Evolutionary conservation across 2,797 vertebrate genomes (phyloP).

Genomic region (Ataeniobius toweri): DNA sequence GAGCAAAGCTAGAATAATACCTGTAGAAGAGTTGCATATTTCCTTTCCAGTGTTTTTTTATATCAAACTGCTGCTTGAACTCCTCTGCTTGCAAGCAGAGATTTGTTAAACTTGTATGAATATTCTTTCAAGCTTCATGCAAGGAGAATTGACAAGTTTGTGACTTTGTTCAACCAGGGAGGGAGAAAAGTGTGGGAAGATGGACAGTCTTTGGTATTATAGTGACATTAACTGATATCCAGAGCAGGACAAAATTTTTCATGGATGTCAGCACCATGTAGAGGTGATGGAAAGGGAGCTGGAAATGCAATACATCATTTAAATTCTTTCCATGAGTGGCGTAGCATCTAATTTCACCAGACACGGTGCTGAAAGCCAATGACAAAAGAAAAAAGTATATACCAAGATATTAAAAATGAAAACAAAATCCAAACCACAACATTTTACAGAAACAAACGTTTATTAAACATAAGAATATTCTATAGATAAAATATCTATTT

Average conservation of each 20-base stretch:
- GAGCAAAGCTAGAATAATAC: slow-evolving; percentile 13
- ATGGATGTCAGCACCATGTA: slow-evolving; percentile 25
- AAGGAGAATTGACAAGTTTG: slow-evolving; percentile 22
- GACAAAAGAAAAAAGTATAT: not conserved
- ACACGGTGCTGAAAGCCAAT: slow-evolving; percentile 4
- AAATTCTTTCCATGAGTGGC: not conserved
- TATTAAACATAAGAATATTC: too few relatives aligned
- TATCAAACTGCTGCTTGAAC: not conserved
- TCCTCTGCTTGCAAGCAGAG: slow-evolving; percentile 12
- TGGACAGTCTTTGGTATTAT: slow-evolving; percentile 21
- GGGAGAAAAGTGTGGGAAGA: slow-evolving; percentile 12
- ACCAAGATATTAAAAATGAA: not conserved
- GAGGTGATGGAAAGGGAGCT: not conserved
- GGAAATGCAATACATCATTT: slow-evolving; percentile 20
- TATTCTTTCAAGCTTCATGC: slow-evolving; percentile 13
- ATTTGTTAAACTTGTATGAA: slow-evolving; percentile 19
- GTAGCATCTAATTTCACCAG: slow-evolving; percentile 8
- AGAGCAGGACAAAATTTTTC: slow-evolving; percentile 13
- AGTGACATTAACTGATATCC: slow-evolving; percentile 32
- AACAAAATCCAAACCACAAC: not conserved
- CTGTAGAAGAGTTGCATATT: not conserved
- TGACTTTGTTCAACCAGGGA: slow-evolving; percentile 16
- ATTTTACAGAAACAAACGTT: not conserved
- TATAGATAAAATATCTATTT: too few relatives aligned
- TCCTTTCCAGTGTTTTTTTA: not conserved